phyloP scores from a whole-genome alignment of 2,888 invertebrate species.

The Escarpia spicata region DNA sequence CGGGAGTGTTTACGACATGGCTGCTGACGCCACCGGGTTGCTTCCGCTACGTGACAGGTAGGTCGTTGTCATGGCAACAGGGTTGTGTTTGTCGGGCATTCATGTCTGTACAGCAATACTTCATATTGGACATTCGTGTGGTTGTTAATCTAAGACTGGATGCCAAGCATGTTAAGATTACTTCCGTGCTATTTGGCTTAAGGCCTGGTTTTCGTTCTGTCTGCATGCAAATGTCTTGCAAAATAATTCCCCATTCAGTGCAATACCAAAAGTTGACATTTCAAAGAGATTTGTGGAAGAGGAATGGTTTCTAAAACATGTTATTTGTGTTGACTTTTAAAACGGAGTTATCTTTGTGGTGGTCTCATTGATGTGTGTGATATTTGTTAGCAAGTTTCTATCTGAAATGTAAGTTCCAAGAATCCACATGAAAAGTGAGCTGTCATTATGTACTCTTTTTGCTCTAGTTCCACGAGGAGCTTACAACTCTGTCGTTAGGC shows the following conservation, averaged over 20 bases:
- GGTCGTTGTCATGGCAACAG: not conserved
- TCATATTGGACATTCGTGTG: not conserved
- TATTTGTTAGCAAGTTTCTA: not conserved
- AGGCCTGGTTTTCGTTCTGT: not conserved
- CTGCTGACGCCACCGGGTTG: conserved; percentile 31
- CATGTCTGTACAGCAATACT: not conserved
- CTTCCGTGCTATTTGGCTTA: not conserved
- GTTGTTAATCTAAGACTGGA: not conserved
- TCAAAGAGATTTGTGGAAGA: not conserved
- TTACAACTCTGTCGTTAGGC: no score
- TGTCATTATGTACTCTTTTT: not conserved
- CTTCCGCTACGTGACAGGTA: conserved; percentile 31
- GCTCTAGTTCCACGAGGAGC: no score
- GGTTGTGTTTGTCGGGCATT: no score
- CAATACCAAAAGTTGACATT: not conserved
- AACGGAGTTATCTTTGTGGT: not conserved
- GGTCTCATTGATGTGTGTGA: no score
- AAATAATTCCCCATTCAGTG: not conserved
- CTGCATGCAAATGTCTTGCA: not conserved
- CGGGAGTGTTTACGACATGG: conserved; percentile 29
- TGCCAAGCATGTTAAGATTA: not conserved
- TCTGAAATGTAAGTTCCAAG: not conserved
- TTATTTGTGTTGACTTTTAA: not conserved
- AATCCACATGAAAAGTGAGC: not conserved
- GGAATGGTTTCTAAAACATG: not conserved